A percentile compares a stretch with the other conserved stretches of the same genome.
phyloP scores from a whole-genome alignment of 2,113 vertebrate genomes.

The Empidonax alnorum region DNA sequence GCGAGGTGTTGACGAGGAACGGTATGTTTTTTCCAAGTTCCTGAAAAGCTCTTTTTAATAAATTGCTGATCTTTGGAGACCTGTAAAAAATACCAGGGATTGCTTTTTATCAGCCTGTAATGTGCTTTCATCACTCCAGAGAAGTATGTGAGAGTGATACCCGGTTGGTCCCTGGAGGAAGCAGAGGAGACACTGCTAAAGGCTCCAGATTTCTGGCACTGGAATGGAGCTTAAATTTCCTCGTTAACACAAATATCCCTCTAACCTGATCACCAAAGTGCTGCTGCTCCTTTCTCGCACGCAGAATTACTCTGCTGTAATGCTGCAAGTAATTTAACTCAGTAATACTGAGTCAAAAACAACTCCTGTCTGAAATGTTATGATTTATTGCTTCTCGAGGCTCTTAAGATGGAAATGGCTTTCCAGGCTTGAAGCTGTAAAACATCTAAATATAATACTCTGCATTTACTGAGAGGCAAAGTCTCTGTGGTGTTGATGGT shows the following conservation, averaged over 20 bases:
- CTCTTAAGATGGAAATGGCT: background rate
- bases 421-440: background rate
- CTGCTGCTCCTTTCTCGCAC: background rate
- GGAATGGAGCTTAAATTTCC: slow-evolving; percentile 20
- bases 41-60: slow-evolving; percentile 55
- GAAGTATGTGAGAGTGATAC: slow-evolving; percentile 46
- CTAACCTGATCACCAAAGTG: background rate
- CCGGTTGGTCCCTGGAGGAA: slow-evolving; percentile 38
- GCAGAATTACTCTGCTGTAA: background rate
- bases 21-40: background rate
- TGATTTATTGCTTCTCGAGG: background rate
- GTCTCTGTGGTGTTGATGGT: background rate
- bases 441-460: background rate
- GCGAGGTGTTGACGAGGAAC: background rate
- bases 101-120: slow-evolving; percentile 58
- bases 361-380: background rate
- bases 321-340: background rate
- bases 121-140: slow-evolving; percentile 44
- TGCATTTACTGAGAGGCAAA: background rate
- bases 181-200: background rate
- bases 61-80: slow-evolving; percentile 50
- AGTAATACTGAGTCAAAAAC: background rate
- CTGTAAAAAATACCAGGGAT: slow-evolving; percentile 42
- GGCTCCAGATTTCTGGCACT: background rate
- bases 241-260: background rate